Evolutionary conservation across 2,888 invertebrate species (phyloP).

Genomic region (Amphipoea oculea): DNA sequence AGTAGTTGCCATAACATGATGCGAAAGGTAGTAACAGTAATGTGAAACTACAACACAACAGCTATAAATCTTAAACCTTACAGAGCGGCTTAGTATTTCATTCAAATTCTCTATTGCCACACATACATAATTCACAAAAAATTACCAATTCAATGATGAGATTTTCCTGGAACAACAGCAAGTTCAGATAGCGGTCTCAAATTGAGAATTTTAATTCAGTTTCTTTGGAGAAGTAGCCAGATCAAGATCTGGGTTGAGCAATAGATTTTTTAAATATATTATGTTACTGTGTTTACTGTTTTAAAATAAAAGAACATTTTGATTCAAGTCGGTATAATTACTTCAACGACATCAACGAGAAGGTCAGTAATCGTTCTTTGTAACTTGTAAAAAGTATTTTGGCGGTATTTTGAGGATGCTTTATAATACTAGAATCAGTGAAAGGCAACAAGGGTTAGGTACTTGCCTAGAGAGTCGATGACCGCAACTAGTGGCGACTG

Average conservation of each 20-base stretch:
- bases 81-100: conserved; percentile 1
- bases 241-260: conserved; percentile 3
- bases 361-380: conserved; percentile 35
- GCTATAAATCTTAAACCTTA: neutral
- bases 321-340: neutral
- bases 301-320: neutral
- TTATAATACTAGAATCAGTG: neutral
- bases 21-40: neutral
- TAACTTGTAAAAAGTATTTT: neutral
- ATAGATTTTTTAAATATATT: neutral
- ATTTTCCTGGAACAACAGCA: conserved; percentile 50
- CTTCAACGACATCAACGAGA: neutral
- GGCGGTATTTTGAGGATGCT: neutral
- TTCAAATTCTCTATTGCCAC: conserved; percentile 48
- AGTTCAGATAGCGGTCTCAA: conserved; percentile 42
- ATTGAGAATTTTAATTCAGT: conserved; percentile 69
- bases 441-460: neutral
- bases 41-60: conserved; percentile 16
- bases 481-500: conserved; percentile 1
- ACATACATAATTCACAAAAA: conserved; percentile 77
- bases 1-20: conserved; percentile 35
- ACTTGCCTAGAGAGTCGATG: neutral
- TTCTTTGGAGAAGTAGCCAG: conserved; percentile 55
- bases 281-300: conserved; percentile 1
- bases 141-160: conserved; percentile 71